These are phyloP conservation scores for Chaetodon auriga DNA, from an alignment of 2,113 vertebrate species.

Conservation along the genomic window DNA sequence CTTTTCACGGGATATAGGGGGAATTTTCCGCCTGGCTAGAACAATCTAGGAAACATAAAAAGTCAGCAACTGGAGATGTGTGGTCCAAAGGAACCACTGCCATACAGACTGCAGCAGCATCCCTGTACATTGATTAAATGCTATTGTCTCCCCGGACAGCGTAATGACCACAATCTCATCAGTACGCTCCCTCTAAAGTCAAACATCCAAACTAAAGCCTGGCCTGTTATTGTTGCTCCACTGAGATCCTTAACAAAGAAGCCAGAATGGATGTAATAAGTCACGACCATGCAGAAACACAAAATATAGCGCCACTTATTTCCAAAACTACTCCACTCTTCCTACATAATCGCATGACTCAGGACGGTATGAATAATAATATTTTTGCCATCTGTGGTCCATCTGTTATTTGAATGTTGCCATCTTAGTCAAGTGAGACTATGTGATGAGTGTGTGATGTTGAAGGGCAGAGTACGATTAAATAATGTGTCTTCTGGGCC, in stretches of 20 bases:
- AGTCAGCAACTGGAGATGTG: conserved; percentile 63
- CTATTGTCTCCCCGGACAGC: conserved; percentile 6
- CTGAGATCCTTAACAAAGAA: conserved; percentile 17
- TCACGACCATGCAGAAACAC: not conserved
- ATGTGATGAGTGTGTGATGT: conserved; percentile 40
- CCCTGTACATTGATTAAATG: conserved; percentile 37
- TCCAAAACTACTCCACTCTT: conserved; percentile 10
- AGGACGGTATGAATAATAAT: conserved; percentile 27
- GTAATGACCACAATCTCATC: conserved; percentile 20
- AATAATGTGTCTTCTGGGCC: conserved; percentile 69
- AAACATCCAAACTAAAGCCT: conserved; percentile 25
- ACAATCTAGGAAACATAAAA: conserved; percentile 75
- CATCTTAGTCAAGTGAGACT: conserved; percentile 42
- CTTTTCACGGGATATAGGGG: conserved; percentile 79
- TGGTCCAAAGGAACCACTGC: conserved; percentile 23
- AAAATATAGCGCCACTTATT: conserved; percentile 7
- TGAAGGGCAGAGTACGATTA: conserved; percentile 61
- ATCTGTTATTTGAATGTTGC: conserved; percentile 51
- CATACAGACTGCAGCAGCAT: conserved; percentile 20
- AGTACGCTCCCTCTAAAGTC: not conserved
- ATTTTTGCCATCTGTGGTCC: conserved; percentile 47
- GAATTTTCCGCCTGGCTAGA: conserved; percentile 75
- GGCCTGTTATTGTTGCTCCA: conserved; percentile 19
- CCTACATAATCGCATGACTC: conserved; percentile 37
- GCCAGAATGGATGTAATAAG: not conserved